Conservation (phyloP, 2,888 invertebrate species). For the Philereme vetulata region DNA sequence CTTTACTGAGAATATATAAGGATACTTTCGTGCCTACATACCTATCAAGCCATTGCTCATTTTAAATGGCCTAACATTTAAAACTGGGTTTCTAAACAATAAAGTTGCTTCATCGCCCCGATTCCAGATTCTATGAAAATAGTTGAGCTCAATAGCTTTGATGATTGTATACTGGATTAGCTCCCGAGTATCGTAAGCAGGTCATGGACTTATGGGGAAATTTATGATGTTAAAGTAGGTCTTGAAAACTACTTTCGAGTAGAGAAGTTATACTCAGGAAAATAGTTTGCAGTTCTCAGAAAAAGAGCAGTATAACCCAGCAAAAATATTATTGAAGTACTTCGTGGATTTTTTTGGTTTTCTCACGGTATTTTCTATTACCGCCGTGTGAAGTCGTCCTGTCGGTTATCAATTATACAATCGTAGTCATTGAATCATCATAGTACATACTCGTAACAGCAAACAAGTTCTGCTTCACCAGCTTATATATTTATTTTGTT, state of each 20-base stretch:
- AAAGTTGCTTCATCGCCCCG: conserved; percentile 24
- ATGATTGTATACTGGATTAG: conserved; percentile 22
- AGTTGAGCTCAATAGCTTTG: conserved; percentile 30
- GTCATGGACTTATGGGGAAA: conserved; percentile 28
- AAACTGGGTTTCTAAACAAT: conserved; percentile 19
- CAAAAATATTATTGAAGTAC: neutral
- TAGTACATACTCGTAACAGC: neutral
- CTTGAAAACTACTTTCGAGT: neutral
- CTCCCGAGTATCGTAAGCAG: conserved; percentile 10
- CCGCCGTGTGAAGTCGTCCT: conserved; percentile 8
- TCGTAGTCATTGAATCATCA: neutral
- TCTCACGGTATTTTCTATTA: conserved; percentile 13
- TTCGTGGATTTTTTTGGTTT: neutral
- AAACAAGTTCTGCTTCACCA: neutral
- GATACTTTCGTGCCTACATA: no score
- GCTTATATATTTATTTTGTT: no score
- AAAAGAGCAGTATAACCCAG: neutral
- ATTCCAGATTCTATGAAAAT: conserved; percentile 26
- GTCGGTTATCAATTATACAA: neutral
- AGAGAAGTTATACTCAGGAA: no score
- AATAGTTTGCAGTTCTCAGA: no score
- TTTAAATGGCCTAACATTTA: neutral
- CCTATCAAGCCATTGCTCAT: no score
- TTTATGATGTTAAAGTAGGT: conserved; percentile 16
- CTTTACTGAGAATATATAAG: neutral